phyloP scores from a whole-genome alignment of 1,140 invertebrate species.

The Pomacea maculata region DNA sequence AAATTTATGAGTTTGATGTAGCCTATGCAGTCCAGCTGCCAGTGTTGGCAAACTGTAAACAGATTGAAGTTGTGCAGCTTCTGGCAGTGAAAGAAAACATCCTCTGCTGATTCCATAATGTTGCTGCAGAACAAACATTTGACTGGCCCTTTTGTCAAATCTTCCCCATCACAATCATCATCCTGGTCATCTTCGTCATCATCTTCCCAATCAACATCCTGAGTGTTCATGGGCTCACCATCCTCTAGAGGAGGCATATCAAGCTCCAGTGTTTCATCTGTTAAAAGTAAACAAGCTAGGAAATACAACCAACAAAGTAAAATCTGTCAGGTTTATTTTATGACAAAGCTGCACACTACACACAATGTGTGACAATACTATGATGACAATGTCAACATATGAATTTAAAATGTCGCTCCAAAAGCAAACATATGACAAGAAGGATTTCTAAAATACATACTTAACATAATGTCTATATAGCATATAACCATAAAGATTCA shows the following conservation, averaged over 20 bases:
- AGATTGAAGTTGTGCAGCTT: constrained; percentile 78
- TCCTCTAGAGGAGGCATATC: too few relatives aligned
- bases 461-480: too few relatives aligned
- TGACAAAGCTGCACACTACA: too few relatives aligned
- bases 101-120: constrained; percentile 59
- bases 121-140: constrained; percentile 71
- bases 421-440: too few relatives aligned
- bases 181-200: constrained; percentile 64
- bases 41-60: constrained; percentile 73
- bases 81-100: constrained; percentile 68
- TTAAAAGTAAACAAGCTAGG: not conserved
- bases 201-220: constrained; percentile 42
- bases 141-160: constrained; percentile 45
- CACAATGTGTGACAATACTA: too few relatives aligned
- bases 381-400: too few relatives aligned
- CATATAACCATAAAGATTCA: too few relatives aligned
- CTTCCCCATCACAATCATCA: constrained; percentile 66
- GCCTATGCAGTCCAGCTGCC: constrained; percentile 82
- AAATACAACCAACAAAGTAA: not conserved
- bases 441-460: too few relatives aligned
- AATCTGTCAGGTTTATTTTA: too few relatives aligned
- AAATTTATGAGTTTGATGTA: constrained; percentile 92
- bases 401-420: too few relatives aligned
- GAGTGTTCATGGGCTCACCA: constrained; percentile 11
- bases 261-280: not conserved